These are phyloP conservation scores for Patagioenas fasciata DNA, from an alignment of 2,113 vertebrate genomes.

Conservation along the genomic window DNA sequence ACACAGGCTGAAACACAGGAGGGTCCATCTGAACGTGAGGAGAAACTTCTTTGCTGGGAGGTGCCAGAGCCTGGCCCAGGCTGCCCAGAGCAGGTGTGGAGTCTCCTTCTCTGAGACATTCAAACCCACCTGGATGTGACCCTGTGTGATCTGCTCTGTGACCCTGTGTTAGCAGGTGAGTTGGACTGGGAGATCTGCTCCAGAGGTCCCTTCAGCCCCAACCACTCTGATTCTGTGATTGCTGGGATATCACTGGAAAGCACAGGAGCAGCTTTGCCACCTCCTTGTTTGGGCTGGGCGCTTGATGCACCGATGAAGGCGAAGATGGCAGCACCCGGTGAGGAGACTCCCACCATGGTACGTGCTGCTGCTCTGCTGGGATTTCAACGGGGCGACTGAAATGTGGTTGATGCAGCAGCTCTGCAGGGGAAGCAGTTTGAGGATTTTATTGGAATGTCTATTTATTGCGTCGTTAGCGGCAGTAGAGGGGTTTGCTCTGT, in stretches of 20 bases:
- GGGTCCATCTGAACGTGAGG: too few species aligned
- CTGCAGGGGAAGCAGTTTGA: background rate
- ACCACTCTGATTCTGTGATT: background rate
- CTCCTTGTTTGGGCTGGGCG: background rate
- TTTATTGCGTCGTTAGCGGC: conserved; percentile 17
- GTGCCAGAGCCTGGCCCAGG: too few species aligned
- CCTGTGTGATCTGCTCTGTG: too few species aligned
- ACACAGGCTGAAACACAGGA: too few species aligned
- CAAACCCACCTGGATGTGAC: too few species aligned
- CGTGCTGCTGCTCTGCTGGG: background rate
- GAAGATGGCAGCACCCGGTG: rapidly evolving
- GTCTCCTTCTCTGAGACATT: too few species aligned
- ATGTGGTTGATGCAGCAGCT: background rate
- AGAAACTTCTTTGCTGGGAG: too few species aligned
- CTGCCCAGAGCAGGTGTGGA: too few species aligned
- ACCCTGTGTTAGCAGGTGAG: too few species aligned
- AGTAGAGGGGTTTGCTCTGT: background rate
- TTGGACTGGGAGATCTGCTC: too few species aligned
- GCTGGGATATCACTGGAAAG: background rate
- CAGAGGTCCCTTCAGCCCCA: too few species aligned
- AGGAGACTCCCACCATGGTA: background rate
- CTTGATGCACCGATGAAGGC: background rate
- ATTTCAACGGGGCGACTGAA: background rate
- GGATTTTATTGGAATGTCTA: background rate
- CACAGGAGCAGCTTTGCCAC: background rate